A percentile compares a stretch with the other conserved stretches of the same genome.
Evolutionary conservation across 1,140 invertebrate genomes (phyloP).

Genomic region (Saxidomus purpurata): DNA sequence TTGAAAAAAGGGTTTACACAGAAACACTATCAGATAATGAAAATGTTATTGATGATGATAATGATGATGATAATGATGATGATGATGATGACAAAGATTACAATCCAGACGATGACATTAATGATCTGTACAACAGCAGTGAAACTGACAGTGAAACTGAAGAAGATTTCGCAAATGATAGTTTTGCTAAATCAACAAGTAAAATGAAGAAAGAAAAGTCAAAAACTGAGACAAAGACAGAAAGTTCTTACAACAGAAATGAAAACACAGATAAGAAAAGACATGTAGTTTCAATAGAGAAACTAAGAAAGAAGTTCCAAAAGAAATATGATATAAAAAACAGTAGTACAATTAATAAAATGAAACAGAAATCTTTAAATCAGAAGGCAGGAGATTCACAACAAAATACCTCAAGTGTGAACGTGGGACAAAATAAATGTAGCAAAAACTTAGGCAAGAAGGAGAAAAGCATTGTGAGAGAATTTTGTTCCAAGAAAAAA

Average conservation of each 20-base stretch:
- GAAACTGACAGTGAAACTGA: not conserved
- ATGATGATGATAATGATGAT: not conserved
- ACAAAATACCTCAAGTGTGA: not conserved
- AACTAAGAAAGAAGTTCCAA: constrained; percentile 11
- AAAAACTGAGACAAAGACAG: too few species aligned
- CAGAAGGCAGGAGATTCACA: not conserved
- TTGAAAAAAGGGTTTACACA: too few species aligned
- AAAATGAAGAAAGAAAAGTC: not conserved
- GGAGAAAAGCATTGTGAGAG: constrained; percentile 13
- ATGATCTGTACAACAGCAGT: not conserved
- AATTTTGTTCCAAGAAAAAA: not conserved
- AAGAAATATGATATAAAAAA: constrained; percentile 39
- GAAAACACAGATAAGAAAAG: too few species aligned
- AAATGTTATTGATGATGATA: not conserved
- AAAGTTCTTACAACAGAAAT: too few species aligned
- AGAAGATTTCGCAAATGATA: not conserved
- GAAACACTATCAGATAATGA: not conserved
- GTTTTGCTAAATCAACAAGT: not conserved
- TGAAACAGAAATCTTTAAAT: not conserved
- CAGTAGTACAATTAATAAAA: not conserved
- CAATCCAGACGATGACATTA: not conserved
- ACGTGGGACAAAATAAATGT: too few species aligned
- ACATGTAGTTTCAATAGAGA: not conserved
- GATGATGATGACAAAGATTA: not conserved
- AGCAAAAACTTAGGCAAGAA: not conserved